Base-by-base conservation (phyloP, 1,140 invertebrate genomes). In the Drosophila saltans region DNA sequence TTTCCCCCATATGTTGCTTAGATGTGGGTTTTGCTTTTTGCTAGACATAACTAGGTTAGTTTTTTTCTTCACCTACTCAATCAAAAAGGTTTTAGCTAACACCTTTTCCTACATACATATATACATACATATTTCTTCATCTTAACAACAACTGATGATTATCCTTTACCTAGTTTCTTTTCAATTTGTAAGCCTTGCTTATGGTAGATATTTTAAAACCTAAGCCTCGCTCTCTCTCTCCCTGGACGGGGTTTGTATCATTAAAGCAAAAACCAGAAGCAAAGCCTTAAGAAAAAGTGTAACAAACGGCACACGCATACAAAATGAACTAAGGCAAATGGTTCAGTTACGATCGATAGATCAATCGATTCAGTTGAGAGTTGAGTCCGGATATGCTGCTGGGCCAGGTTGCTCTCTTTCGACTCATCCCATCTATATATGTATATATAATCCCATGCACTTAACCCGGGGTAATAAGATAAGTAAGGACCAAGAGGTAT, bases 381-480 rank as follows among this genome's bases (percentile, higher is more conserved):
- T 36, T 36, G 33, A 6, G 6, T 36, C 3, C 33, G 33, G 55
- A 16, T 11, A 36, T 70, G 69, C 57, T 72, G 76, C 24, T 65
- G 83, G 77, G 78, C 82, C 33, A 55, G 69, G 85, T 82, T 88
- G 85, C 84, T 88, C 84, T 90, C 84, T 90, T 88, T 88, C 84
- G 84, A 90, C 61, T 60, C 83, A 80, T 24, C 69, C 45, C 45
- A 6, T 36, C 3, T 36, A 36, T 7, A 36, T 36, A 36, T 36
- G 4, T 30, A 48, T 48, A 48, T 52, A 65, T 88, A 88, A 88
- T 84, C 84, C 85, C 36, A 10, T 73, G 80, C 84, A 88, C 84
- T 88, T 88, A 88, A 88, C 84, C 84, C 85, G 21, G 78, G 75
- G 84, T 88, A 88, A 88, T 88, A 88, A 88, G 84, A 88, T 88